These are phyloP conservation scores for Hozukius guyotensis DNA, from an alignment of 2,797 vertebrate genomes.

Conservation along the genomic window DNA sequence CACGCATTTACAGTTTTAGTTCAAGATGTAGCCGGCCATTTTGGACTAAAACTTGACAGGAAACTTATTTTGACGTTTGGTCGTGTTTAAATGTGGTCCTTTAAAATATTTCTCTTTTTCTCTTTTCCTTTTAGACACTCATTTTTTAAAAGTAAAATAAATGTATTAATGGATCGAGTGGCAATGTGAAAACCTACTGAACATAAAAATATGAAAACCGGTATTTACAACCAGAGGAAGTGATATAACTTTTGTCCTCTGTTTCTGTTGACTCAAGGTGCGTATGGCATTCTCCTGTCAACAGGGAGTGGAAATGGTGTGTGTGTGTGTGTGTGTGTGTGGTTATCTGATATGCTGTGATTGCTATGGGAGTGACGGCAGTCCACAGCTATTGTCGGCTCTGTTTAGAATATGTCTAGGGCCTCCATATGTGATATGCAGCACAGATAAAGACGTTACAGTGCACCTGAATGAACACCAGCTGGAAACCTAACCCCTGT, in stretches of 20 bases:
- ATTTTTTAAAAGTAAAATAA: not conserved
- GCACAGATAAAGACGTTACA: conserved; percentile 3
- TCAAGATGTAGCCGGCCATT: conserved; percentile 11
- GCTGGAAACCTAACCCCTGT: not conserved
- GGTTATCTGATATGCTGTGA: conserved; percentile 55
- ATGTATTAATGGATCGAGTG: not conserved
- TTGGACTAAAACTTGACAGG: not conserved
- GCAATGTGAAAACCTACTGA: not conserved
- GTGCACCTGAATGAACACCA: not conserved
- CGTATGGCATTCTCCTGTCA: conserved; percentile 16
- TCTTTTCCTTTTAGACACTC: not conserved
- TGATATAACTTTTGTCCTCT: not conserved
- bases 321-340: conserved; percentile 22
- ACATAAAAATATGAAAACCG: not conserved
- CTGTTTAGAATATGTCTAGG: not conserved
- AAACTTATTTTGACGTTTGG: conserved; percentile 16
- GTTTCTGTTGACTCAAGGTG: conserved; percentile 33
- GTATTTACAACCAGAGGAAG: not conserved
- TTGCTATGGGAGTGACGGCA: conserved; percentile 1
- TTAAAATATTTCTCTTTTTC: not conserved
- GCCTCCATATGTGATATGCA: not conserved
- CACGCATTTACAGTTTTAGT: not conserved
- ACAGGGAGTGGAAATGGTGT: not conserved
- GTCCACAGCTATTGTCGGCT: not conserved
- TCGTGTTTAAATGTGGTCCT: not conserved